Conservation (phyloP, 23 tunicate species). For the Oikopleura dioica region DNA sequence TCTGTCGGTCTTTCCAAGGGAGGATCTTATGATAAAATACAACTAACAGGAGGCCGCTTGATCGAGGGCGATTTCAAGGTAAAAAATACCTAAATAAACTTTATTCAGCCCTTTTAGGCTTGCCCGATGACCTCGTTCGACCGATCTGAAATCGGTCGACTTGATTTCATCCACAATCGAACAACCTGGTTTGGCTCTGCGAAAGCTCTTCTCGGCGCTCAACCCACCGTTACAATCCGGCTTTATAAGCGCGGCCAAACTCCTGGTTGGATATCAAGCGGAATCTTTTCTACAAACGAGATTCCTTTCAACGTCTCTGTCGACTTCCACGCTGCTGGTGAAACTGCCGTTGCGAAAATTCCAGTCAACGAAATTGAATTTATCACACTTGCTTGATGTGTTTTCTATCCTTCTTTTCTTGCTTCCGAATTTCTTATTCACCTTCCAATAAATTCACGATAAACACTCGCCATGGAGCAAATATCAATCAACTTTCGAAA, state of each 20-base stretch:
- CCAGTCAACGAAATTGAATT: background rate
- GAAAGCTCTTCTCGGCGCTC: background rate
- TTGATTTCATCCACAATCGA: background rate
- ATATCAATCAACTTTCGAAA: no score
- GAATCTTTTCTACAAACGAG: background rate
- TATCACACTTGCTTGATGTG: no score
- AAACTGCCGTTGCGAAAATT: background rate
- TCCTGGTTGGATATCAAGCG: background rate
- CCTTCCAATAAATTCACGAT: no score
- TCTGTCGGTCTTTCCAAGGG: background rate
- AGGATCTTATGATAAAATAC: background rate
- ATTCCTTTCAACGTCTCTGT: background rate
- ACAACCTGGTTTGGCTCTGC: background rate
- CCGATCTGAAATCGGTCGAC: background rate
- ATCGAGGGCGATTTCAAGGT: conserved; percentile 10
- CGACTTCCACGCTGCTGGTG: background rate
- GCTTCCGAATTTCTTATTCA: no score
- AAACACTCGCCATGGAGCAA: no score
- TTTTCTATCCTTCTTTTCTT: no score
- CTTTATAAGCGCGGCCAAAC: background rate
- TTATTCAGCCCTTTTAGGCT: no score
- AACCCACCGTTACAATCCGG: background rate
- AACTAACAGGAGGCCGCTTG: background rate
- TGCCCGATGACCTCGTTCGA: background rate
- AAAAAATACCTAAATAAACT: no score